phyloP scores from a whole-genome alignment of 2,888 invertebrate genomes.

The Sphaerophoria rueppellii region DNA sequence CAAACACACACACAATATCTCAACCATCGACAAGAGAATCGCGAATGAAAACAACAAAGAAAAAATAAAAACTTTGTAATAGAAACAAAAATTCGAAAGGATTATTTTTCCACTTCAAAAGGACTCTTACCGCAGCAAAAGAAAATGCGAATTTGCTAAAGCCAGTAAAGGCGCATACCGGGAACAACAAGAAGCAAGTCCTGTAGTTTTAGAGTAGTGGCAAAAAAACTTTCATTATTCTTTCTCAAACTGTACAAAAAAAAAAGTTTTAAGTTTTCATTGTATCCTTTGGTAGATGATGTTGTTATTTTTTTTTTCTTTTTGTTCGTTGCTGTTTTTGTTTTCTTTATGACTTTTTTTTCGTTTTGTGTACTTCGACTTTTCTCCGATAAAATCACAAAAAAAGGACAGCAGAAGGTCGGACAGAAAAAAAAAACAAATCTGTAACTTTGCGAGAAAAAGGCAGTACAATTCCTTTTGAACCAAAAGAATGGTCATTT shows the following conservation, averaged over 20 bases:
- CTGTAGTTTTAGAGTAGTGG: constrained; percentile 1
- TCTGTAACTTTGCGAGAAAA: constrained; percentile 27
- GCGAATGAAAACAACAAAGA: background rate
- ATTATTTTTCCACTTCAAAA: constrained; percentile 71
- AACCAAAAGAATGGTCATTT: constrained; percentile 42
- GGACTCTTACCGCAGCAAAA: constrained; percentile 61
- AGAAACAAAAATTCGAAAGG: constrained; percentile 71
- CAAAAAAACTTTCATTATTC: constrained; percentile 61
- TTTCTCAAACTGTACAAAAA: constrained; percentile 63
- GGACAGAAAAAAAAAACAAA: constrained; percentile 13
- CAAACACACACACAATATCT: constrained; percentile 13
- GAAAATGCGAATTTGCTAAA: constrained; percentile 46
- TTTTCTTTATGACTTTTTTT: constrained; percentile 43
- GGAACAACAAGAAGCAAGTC: background rate
- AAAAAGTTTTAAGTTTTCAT: constrained; percentile 61
- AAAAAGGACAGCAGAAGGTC: background rate
- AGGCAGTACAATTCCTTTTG: constrained; percentile 49
- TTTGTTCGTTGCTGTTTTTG: constrained; percentile 28
- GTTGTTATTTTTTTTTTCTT: constrained; percentile 1
- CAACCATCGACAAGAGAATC: background rate
- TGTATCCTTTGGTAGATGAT: constrained; percentile 47
- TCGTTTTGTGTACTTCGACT: constrained; percentile 19
- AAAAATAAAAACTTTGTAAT: constrained; percentile 56
- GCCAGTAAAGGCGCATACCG: constrained; percentile 22
- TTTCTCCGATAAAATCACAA: background rate